Percentiles rank a stretch among this genome's conserved stretches.
Conservation (phyloP, 2,797 vertebrate species). For the Acrocephalus scirpaceus region DNA sequence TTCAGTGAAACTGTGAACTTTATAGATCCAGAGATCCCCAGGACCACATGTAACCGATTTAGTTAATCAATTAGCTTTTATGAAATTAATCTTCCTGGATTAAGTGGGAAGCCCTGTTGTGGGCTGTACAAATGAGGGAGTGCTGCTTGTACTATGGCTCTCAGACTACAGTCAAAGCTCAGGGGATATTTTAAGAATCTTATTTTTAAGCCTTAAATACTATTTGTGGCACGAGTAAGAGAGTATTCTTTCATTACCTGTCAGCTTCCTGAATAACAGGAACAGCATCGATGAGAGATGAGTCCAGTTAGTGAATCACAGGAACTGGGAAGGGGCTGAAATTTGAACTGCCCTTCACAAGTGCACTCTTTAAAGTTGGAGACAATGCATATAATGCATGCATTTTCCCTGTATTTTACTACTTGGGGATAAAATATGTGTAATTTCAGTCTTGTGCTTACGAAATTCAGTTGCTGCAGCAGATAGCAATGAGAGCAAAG, state of each 20-base stretch:
- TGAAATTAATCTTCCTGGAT: background rate
- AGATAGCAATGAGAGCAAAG: background rate
- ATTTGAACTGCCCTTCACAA: background rate
- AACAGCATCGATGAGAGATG: fast-evolving
- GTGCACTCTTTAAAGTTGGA: background rate
- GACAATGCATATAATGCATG: background rate
- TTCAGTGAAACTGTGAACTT: background rate
- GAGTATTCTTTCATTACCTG: background rate
- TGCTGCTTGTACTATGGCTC: background rate
- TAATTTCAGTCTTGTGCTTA: background rate
- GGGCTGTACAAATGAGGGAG: background rate
- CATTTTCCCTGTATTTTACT: background rate
- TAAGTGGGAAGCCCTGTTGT: background rate
- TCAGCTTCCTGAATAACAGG: background rate
- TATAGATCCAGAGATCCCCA: background rate
- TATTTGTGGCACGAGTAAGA: background rate
- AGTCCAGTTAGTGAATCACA: background rate
- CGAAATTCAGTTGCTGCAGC: background rate
- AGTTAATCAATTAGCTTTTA: background rate
- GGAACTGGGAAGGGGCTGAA: background rate
- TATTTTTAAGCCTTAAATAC: background rate
- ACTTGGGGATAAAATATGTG: background rate
- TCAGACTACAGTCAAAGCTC: background rate
- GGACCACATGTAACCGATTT: background rate
- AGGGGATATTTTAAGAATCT: background rate